Percentiles rank a stretch among this genome's conserved stretches.
Evolutionary conservation across 2,888 invertebrate genomes (phyloP).

Genomic region (Neoaliturus tenellus): DNA sequence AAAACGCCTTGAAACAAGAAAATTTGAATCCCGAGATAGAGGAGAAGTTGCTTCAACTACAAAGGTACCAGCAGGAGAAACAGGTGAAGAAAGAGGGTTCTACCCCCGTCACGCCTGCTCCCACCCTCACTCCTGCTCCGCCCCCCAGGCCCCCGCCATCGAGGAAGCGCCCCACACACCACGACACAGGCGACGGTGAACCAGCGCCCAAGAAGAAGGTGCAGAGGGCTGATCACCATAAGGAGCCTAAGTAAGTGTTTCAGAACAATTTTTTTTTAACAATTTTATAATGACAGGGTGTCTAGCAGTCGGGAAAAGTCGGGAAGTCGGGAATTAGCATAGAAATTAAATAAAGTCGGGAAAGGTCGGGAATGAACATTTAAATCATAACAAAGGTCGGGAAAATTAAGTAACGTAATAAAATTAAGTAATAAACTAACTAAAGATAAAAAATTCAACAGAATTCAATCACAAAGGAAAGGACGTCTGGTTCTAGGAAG

Average conservation of each 20-base stretch:
- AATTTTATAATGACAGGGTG: too few species aligned
- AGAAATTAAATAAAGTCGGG: too few species aligned
- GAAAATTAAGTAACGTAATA: too few species aligned
- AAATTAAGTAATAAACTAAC: too few species aligned
- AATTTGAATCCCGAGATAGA: conserved; percentile 95
- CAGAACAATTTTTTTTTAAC: too few species aligned
- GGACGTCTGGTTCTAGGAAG: too few species aligned
- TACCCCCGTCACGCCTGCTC: conserved; percentile 58
- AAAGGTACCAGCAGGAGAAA: conserved; percentile 90
- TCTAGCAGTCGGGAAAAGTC: too few species aligned
- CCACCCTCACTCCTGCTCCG: conserved; percentile 72
- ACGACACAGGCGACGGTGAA: conserved; percentile 11
- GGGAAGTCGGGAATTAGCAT: too few species aligned
- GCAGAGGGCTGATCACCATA: conserved; percentile 60
- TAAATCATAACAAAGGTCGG: too few species aligned
- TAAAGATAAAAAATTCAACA: too few species aligned
- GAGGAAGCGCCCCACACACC: conserved; percentile 68
- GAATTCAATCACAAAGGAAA: too few species aligned
- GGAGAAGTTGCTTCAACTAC: conserved; percentile 91
- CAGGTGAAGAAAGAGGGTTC: conserved; percentile 69
- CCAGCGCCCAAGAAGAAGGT: conserved; percentile 61
- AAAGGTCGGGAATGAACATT: too few species aligned
- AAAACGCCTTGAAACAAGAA: conserved; percentile 93
- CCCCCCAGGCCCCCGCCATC: conserved; percentile 62
- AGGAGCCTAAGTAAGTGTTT: conserved; percentile 66